These are phyloP conservation scores for Amphipoea oculea DNA, from an alignment of 2,888 invertebrate genomes.

Conservation along the genomic window DNA sequence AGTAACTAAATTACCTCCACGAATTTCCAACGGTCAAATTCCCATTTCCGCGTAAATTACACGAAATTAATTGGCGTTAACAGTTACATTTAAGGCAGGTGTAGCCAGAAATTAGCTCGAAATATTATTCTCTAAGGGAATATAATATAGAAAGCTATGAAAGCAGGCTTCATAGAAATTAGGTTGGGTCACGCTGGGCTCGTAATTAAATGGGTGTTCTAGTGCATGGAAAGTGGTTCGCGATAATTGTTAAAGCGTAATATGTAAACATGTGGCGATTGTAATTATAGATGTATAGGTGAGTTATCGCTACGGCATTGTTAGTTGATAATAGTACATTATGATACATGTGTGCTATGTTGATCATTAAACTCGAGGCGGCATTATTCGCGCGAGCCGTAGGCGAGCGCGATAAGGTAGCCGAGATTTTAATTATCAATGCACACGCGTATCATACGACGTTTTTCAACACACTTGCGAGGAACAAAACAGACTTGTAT, in stretches of 20 bases:
- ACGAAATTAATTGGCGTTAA: conserved; percentile 52
- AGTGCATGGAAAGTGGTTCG: conserved; percentile 35
- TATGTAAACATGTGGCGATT: conserved; percentile 21
- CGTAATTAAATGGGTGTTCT: conserved; percentile 33
- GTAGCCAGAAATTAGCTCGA: conserved; percentile 17
- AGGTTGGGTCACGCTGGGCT: conserved; percentile 46
- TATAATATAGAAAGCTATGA: conserved; percentile 22
- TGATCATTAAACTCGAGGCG: no score
- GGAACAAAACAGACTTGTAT: no score
- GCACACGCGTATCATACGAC: no score
- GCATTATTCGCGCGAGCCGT: no score
- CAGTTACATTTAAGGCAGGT: conserved; percentile 34
- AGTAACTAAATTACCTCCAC: conserved; percentile 35
- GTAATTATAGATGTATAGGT: conserved; percentile 20
- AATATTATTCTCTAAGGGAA: conserved; percentile 47
- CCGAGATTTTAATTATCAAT: no score
- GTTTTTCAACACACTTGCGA: no score
- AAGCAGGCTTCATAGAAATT: conserved; percentile 45
- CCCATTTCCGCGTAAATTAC: conserved; percentile 47
- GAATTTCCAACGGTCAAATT: conserved; percentile 34
- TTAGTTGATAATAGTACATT: no score
- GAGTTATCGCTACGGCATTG: not conserved
- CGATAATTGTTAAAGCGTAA: conserved; percentile 38
- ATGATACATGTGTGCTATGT: no score
- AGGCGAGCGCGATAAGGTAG: no score